Base-by-base conservation (phyloP, 2,797 vertebrate genomes). In the Bovichtus variegatus region DNA sequence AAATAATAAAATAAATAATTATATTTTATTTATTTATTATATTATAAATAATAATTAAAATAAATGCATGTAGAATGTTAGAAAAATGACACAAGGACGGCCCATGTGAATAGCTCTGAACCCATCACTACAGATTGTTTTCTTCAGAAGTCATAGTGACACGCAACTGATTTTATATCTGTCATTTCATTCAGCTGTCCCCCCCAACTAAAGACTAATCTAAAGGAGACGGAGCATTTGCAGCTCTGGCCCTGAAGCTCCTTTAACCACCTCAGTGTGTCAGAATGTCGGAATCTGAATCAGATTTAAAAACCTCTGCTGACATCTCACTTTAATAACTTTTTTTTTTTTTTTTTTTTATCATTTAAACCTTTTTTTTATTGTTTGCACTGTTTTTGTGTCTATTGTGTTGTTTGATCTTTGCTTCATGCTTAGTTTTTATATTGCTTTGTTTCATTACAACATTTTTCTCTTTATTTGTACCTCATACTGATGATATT, bases 241-340 rank as follows among this genome's bases (percentile, higher is more conserved):
- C 73, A 78, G 57, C 49, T 59, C 25, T 4, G 36, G 19, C 27
- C 54, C 63, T 59, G 25, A 49, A 36, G 43, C 31, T 31, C 4
- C n/a, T n/a, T n/a, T 46, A 72, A 44, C 19, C 47, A 21, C 7
- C 0, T 38, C 2, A 11, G 25, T 43, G 12, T 23, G 3, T 36
- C 43, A 27, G 3, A 51, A 54, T 18, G 23, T 34, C 51, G 31
- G 51, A 27, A 36, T 44, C 51, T 31, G 51, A 27, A 36, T 44
- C 25, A 46, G 27, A 29, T 29, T 40, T 6, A 5, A 60, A n/a
- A 50, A 68, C 18, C 27, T 57, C 31, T 47, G n/a, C 31, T 58
- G 23, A 53, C 34, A 40, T 43, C 36, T 54, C 23, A 34, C 29
- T 57, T 7, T 49, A 16, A 50, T 23, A 54, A 41, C 36, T 12